phyloP scores from a whole-genome alignment of 37 sponge, comb jelly and placozoan genomes.

The Eunapius fragilis region DNA sequence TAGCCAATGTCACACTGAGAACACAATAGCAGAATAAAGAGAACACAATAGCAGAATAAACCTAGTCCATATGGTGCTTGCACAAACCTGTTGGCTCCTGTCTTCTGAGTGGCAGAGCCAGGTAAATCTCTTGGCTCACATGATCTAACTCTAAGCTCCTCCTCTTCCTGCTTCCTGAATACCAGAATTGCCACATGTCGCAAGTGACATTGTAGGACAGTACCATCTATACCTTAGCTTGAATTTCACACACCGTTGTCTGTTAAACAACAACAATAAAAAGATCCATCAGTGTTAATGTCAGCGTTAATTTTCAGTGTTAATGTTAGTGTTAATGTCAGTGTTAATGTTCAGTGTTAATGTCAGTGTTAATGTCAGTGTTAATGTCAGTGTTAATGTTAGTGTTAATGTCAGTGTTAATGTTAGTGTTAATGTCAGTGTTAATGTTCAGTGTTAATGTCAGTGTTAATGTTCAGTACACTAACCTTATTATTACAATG shows the following conservation, averaged over 20 bases:
- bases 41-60: neutral
- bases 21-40: too few species aligned
- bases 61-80: neutral
- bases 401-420: too few species aligned
- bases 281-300: neutral
- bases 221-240: neutral
- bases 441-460: too few species aligned
- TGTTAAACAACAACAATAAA: too few species aligned
- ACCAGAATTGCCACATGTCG: neutral
- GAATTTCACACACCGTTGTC: neutral
- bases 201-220: neutral
- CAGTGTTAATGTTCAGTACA: too few species aligned
- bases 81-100: neutral
- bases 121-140: neutral
- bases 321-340: too few species aligned
- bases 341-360: too few species aligned
- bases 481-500: slow-evolving; percentile 20
- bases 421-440: too few species aligned
- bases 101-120: neutral
- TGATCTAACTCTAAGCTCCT: neutral
- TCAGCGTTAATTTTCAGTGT: too few species aligned
- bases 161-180: neutral
- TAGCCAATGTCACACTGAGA: neutral
- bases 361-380: too few species aligned
- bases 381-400: too few species aligned